A percentile compares a stretch with the other conserved stretches of the same genome.
Evolutionary conservation across 2,113 vertebrate species (phyloP).

Genomic region (Serilophus lunatus): DNA sequence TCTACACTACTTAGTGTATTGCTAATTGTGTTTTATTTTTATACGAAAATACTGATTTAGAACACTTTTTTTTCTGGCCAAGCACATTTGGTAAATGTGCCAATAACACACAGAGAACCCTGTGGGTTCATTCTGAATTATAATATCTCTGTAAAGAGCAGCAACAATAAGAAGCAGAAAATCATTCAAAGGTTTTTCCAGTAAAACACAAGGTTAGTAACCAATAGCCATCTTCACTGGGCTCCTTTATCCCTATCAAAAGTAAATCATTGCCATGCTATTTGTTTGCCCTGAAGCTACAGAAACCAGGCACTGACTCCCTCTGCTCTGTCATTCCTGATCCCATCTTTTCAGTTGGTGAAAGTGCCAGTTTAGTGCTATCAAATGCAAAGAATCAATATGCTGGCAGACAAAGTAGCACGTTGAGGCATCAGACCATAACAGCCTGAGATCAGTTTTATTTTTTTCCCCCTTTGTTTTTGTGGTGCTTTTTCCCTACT

Average conservation of each 20-base stretch:
- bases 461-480: slow-evolving; percentile 30
- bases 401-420: slow-evolving; percentile 58
- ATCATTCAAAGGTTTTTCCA: slow-evolving; percentile 29
- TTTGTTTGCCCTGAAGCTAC: slow-evolving; percentile 37
- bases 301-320: background rate
- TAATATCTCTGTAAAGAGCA: background rate
- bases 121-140: background rate
- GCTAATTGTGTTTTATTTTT: background rate
- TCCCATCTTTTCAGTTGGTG: slow-evolving; percentile 9
- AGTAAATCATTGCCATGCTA: slow-evolving; percentile 1
- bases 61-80: background rate
- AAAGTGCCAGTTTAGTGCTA: slow-evolving; percentile 41
- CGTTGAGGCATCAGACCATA: slow-evolving; percentile 54
- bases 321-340: slow-evolving; percentile 31
- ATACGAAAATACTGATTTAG: background rate
- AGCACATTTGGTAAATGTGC: background rate
- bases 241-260: slow-evolving; percentile 41
- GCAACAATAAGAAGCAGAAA: slow-evolving; percentile 13
- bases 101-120: background rate
- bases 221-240: background rate
- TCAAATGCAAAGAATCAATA: slow-evolving; percentile 62
- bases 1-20: background rate
- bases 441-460: slow-evolving; percentile 38
- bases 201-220: background rate
- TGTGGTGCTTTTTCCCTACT: slow-evolving; percentile 24